These are phyloP conservation scores for Cordilura impudica DNA, from an alignment of 2,888 invertebrate species.

Conservation along the genomic window DNA sequence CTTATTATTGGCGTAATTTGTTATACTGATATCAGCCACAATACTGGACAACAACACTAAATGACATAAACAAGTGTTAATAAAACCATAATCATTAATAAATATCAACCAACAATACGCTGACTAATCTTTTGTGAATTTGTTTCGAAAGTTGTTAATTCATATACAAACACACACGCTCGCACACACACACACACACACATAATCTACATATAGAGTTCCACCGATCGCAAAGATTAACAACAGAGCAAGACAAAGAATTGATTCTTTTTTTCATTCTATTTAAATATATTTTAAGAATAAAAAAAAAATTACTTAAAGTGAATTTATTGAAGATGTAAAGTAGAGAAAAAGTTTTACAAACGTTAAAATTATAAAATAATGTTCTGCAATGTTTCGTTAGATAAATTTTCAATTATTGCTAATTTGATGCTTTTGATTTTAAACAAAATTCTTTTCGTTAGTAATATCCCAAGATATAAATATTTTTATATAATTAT, in stretches of 20 bases:
- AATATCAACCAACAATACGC: constrained; percentile 39
- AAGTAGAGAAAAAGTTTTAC: too few species aligned
- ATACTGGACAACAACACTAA: constrained; percentile 12
- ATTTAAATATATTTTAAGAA: too few species aligned
- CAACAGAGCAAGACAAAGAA: not conserved
- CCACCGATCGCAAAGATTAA: not conserved
- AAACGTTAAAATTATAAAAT: too few species aligned
- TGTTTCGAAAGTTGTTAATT: constrained; percentile 8
- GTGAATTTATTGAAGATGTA: too few species aligned
- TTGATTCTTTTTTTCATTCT: too few species aligned
- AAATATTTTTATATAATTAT: too few species aligned
- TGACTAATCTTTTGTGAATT: constrained; percentile 61
- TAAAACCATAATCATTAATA: constrained; percentile 63
- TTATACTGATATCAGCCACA: constrained; percentile 20
- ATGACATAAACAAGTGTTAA: constrained; percentile 62
- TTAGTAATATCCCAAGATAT: too few species aligned
- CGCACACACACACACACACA: not conserved
- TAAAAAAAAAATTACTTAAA: too few species aligned
- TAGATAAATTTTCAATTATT: too few species aligned
- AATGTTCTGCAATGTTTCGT: too few species aligned
- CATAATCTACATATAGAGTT: not conserved
- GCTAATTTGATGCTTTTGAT: too few species aligned
- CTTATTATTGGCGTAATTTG: constrained; percentile 35
- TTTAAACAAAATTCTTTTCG: too few species aligned
- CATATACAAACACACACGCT: not conserved